Percentiles rank a stretch among this genome's conserved stretches.
phyloP scores from a whole-genome alignment of 2,888 invertebrate species.

The Malacosoma neustria region DNA sequence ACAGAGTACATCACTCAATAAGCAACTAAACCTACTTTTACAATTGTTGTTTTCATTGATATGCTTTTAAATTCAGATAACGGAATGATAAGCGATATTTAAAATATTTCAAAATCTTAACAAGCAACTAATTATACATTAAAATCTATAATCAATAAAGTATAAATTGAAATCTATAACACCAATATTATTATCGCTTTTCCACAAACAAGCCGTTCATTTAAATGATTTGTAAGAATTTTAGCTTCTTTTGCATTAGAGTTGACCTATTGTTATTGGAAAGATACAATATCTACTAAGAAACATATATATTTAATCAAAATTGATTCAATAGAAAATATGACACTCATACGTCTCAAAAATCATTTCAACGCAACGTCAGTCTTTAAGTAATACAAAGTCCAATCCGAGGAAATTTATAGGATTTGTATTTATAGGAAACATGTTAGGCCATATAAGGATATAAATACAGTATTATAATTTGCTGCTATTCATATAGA shows the following conservation, averaged over 20 bases:
- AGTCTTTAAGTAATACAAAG: constrained; percentile 33
- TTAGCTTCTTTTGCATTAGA: no score
- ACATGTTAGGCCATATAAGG: neutral
- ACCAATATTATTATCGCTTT: neutral
- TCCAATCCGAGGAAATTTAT: constrained; percentile 21
- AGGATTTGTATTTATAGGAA: constrained; percentile 3
- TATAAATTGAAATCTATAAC: neutral
- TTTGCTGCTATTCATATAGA: no score
- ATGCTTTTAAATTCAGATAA: constrained; percentile 50
- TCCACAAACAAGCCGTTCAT: no score
- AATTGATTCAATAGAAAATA: no score
- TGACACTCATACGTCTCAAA: constrained; percentile 1
- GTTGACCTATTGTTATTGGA: no score
- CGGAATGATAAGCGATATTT: constrained; percentile 52
- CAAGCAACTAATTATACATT: constrained; percentile 30
- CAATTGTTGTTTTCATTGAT: constrained; percentile 46
- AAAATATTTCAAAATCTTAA: constrained; percentile 30
- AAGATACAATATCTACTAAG: no score
- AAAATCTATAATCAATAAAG: constrained; percentile 22
- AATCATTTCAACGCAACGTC: constrained; percentile 18
- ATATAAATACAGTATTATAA: no score
- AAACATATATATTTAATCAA: no score
- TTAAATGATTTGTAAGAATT: no score
- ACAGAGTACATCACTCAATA: constrained; percentile 34
- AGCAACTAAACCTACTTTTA: constrained; percentile 40